A percentile compares a stretch with the other conserved stretches of the same genome.
phyloP scores from a whole-genome alignment of 2,888 invertebrate species.

The Piscicola geometra region DNA sequence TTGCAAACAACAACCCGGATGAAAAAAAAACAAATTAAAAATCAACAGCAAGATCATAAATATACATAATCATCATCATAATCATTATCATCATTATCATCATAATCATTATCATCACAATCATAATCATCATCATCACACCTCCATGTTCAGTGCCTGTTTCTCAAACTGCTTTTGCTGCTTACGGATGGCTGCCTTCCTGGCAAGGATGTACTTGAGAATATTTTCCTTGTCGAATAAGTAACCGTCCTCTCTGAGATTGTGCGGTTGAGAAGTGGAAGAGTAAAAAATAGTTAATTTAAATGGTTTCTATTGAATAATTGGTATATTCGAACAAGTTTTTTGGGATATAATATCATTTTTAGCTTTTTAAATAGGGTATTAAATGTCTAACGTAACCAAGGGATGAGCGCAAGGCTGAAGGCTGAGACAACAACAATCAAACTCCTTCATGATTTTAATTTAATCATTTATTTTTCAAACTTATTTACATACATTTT shows the following conservation, averaged over 20 bases:
- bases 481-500: neutral
- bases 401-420: slow-evolving; percentile 93
- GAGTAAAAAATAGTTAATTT: neutral
- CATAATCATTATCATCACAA: no score
- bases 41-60: no score
- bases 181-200: slow-evolving; percentile 83
- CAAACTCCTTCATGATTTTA: slow-evolving; percentile 69
- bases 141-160: slow-evolving; percentile 72
- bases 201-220: slow-evolving; percentile 84
- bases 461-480: neutral
- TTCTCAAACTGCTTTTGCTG: slow-evolving; percentile 87
- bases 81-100: no score
- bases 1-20: no score
- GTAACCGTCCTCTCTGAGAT: slow-evolving; percentile 74
- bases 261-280: neutral
- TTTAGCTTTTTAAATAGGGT: neutral
- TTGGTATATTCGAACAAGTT: neutral
- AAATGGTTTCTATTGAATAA: neutral
- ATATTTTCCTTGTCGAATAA: slow-evolving; percentile 95
- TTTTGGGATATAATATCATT: slow-evolving; percentile 1
- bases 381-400: slow-evolving; percentile 65
- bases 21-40: no score
- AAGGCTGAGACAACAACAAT: slow-evolving; percentile 90
- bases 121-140: no score
- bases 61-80: no score